A percentile compares a stretch with the other conserved stretches of the same genome.
phyloP scores from a whole-genome alignment of 2,888 invertebrate genomes.

The Eupithecia vulgata region DNA sequence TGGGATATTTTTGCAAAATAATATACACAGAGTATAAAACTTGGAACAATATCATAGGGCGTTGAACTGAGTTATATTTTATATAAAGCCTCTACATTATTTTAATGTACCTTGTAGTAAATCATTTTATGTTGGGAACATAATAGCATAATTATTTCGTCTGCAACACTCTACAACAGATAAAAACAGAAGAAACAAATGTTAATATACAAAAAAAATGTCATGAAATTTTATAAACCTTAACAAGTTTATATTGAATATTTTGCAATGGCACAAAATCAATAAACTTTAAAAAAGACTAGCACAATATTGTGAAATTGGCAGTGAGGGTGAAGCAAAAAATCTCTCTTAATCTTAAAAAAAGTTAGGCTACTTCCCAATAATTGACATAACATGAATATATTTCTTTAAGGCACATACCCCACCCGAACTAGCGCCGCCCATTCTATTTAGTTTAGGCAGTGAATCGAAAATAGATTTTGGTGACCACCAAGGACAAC shows the following conservation, averaged over 20 bases:
- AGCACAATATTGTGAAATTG: neutral
- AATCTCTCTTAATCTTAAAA: neutral
- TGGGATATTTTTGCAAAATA: constrained; percentile 14
- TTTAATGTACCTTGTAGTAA: neutral
- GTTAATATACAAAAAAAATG: neutral
- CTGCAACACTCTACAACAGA: neutral
- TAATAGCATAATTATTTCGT: neutral
- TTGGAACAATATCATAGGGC: neutral
- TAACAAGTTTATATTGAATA: neutral
- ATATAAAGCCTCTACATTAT: neutral
- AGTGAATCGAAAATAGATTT: no score
- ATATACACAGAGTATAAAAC: neutral
- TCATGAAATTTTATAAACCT: neutral
- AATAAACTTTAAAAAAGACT: neutral
- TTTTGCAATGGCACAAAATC: neutral
- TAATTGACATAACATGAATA: neutral
- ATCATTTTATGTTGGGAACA: neutral
- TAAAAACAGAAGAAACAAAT: neutral
- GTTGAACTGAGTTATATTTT: neutral
- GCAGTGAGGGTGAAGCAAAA: neutral
- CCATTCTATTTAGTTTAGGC: no score
- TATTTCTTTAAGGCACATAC: no score
- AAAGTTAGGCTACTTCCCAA: neutral
- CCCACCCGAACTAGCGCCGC: no score
- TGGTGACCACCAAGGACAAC: no score